Conservation (phyloP, 2,888 invertebrate species). For the Congeria kusceri region DNA sequence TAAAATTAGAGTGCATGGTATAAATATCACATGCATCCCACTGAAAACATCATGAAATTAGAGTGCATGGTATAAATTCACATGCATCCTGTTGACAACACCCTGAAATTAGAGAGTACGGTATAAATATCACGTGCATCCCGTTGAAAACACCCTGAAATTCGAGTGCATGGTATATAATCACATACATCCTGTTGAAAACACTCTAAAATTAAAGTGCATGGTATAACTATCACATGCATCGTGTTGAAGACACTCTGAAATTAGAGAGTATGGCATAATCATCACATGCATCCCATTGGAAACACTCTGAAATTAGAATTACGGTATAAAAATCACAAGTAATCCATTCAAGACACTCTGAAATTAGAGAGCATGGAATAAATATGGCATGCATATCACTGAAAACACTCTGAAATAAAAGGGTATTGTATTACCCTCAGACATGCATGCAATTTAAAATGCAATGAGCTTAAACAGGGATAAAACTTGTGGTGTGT, state of each 20-base stretch:
- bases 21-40: slow-evolving; percentile 99
- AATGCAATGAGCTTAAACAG: slow-evolving; percentile 91
- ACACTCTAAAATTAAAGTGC: slow-evolving; percentile 91
- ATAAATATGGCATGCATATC: slow-evolving; percentile 99
- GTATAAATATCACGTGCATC: slow-evolving; percentile 99
- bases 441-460: slow-evolving; percentile 99
- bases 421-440: slow-evolving; percentile 93
- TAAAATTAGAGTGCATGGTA: slow-evolving; percentile 90
- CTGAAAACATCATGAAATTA: slow-evolving; percentile 95
- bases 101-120: slow-evolving; percentile 98
- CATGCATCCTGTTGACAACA: slow-evolving; percentile 99
- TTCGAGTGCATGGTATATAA: slow-evolving; percentile 89
- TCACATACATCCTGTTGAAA: slow-evolving; percentile 99
- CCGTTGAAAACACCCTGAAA: slow-evolving; percentile 97
- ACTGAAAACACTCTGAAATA: slow-evolving; percentile 96
- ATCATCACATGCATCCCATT: slow-evolving; percentile 99
- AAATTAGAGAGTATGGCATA: slow-evolving; percentile 87
- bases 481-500: too few relatives aligned
- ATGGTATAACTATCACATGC: slow-evolving; percentile 95
- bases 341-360: slow-evolving; percentile 99
- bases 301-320: slow-evolving; percentile 92
- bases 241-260: slow-evolving; percentile 98
- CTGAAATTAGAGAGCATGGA: slow-evolving; percentile 87
- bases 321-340: slow-evolving; percentile 92
- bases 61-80: slow-evolving; percentile 89